phyloP scores from a whole-genome alignment of 2,797 vertebrate genomes.

The Menidia menidia region DNA sequence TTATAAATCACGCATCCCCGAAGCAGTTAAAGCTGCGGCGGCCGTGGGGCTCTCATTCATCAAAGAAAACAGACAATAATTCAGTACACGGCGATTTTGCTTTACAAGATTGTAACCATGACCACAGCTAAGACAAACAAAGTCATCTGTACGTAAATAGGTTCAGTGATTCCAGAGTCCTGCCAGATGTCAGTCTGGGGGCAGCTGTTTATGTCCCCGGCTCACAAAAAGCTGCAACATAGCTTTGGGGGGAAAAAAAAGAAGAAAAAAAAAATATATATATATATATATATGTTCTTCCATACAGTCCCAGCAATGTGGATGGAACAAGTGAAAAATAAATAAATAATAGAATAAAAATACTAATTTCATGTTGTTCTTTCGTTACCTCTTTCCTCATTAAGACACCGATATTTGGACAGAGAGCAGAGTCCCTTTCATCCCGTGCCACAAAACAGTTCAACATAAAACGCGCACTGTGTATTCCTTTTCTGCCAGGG shows the following conservation, averaged over 20 bases:
- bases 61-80: slow-evolving; percentile 32
- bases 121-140: slow-evolving; percentile 67
- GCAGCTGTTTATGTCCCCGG: slow-evolving; percentile 41
- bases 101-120: slow-evolving; percentile 65
- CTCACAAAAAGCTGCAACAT: slow-evolving; percentile 32
- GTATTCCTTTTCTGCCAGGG: slow-evolving; percentile 6
- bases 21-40: slow-evolving; percentile 6
- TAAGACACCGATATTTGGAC: slow-evolving; percentile 15
- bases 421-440: slow-evolving; percentile 13
- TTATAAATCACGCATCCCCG: slow-evolving; percentile 38
- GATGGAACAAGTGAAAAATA: neutral
- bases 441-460: slow-evolving; percentile 11
- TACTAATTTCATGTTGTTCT: slow-evolving; percentile 1
- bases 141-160: slow-evolving; percentile 47
- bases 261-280: no score
- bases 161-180: slow-evolving; percentile 51
- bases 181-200: slow-evolving; percentile 63
- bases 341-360: neutral
- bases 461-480: neutral
- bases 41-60: slow-evolving; percentile 23
- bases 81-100: slow-evolving; percentile 39
- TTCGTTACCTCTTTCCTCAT: neutral
- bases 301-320: slow-evolving; percentile 6
- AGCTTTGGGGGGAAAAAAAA: slow-evolving; percentile 5
- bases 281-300: no score